Evolutionary conservation across 2,888 invertebrate species (phyloP), one percentile per base, ranked within the genome.

Genomic region (Dryomyza anilis): DNA sequence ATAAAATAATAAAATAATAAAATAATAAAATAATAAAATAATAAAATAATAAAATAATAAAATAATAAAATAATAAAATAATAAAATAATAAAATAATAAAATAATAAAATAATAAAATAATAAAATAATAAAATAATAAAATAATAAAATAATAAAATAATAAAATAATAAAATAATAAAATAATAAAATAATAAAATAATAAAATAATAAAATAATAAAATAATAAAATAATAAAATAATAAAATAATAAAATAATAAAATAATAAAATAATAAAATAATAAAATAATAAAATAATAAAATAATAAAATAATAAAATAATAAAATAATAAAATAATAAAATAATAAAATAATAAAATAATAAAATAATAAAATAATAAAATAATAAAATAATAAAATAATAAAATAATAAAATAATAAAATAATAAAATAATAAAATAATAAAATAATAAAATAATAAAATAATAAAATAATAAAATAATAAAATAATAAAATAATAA

Each of bases 141-240:
- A 43, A 36, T 21, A 23, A 43, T 14, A 21, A 57, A 57, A 57
- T 14, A 21, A 23, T 23, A 57, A 33, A 19, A 33, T 23, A 55
- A 21, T 55, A 33, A 19, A 33, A 33, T 16, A 25, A 57, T 23
- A 39, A 21, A 2, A 2, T 43, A 14, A 39, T 10, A 56, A 27
- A 50, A 43, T 25, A 58, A 25, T 25, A 25, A 58, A 57, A n/a
- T 25, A 45, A 25, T 12, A n/a, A 58, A 58, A 58, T 23, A 25
- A 45, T 21, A 43, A n/a, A 33, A 39, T 6, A 56, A 8, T 21
- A 39, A 56, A 36, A 25, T 7, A 23, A 57, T 39, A n/a, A n/a
- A n/a, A n/a, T n/a, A n/a, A n/a, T n/a, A n/a, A n/a, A n/a, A n/a
- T n/a, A n/a, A n/a, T n/a, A n/a, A n/a, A n/a, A n/a, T n/a, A n/a